Base-by-base conservation (phyloP, 2,888 invertebrate species). In the Apoderus coryli region DNA sequence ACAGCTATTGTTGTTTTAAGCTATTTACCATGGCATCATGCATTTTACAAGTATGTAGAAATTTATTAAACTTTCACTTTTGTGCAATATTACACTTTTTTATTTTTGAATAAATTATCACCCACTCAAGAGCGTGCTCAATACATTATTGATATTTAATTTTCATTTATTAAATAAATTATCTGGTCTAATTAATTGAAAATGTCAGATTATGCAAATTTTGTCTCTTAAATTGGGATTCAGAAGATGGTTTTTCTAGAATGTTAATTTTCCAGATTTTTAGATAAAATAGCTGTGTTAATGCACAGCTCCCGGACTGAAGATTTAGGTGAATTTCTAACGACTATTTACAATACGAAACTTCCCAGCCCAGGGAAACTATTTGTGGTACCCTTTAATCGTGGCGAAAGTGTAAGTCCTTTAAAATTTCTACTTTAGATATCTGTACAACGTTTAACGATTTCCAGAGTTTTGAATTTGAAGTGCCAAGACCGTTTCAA, bases 11-110 rank as follows among this genome's bases (percentile, higher is more conserved):
- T 88, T 26, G 60, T 88, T 43, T 64, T 82, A 43, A 93, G 93
- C 51, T 84, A 79, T 56, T 67, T 95, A 50, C 93, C 93, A 44
- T 96, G 93, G 93, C 92, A 92, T 56, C 90, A 92, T 60, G 79
- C 81, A 50, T 95, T 96, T 65, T 89, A 85, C 65, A 84, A 77
- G 79, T 79, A 61, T 64, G 72, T 66, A 49, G 6, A 14, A 29
- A 27, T 34, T 29, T 11, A 10, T 6, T 14, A 31, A 13, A 24
- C 24, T 35, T 16, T 5, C 4, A 10, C 13, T 30, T 30, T 22
- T 28, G 5, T 29, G 10, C 15, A 16, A n/a, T n/a, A n/a, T n/a
- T n/a, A n/a, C n/a, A n/a, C n/a, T n/a, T n/a, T n/a, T n/a, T n/a
- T 16, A 7, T 6, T 16, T 16, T 7, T 9, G 19, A 7, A 16